These are phyloP conservation scores for Ramphastos sulfuratus DNA, from an alignment of 2,113 vertebrate species.

Conservation along the genomic window DNA sequence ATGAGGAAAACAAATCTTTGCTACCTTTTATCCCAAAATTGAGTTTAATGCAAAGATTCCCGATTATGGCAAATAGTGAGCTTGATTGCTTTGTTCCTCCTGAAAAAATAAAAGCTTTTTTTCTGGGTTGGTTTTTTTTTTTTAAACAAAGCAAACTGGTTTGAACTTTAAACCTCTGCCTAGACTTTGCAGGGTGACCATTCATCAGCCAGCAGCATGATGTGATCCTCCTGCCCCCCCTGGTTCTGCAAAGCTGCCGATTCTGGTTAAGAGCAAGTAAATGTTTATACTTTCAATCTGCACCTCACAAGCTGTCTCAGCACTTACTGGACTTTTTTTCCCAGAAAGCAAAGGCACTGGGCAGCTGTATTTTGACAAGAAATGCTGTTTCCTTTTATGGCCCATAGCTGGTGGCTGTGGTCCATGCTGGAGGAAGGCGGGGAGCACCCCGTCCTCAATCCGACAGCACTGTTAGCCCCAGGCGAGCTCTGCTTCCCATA, in stretches of 20 bases:
- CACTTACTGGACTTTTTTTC: constrained; percentile 4
- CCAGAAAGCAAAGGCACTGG: not conserved
- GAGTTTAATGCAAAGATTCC: not conserved
- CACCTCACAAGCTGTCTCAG: not conserved
- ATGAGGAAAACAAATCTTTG: not conserved
- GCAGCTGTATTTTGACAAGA: constrained; percentile 41
- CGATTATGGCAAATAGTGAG: not conserved
- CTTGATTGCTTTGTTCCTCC: not conserved
- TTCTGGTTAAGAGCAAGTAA: not conserved
- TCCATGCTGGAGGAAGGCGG: not conserved
- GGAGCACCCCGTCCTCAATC: not conserved
- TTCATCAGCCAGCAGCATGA: not conserved
- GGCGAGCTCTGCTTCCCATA: not conserved
- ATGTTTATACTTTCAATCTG: constrained; percentile 2
- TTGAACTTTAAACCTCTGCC: constrained; percentile 7
- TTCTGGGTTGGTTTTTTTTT: not conserved
- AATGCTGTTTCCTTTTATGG: constrained; percentile 33
- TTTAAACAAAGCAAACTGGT: not conserved
- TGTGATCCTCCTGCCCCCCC: not conserved
- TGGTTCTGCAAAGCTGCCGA: not conserved
- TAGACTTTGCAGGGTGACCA: not conserved
- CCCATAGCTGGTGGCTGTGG: not conserved
- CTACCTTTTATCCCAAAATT: not conserved
- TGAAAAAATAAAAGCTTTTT: not conserved
- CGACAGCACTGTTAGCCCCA: rapidly evolving